A percentile compares a stretch with the other conserved stretches of the same genome.
Evolutionary conservation across 1,140 invertebrate genomes (phyloP).

Genomic region (Drosophila nikananu): DNA sequence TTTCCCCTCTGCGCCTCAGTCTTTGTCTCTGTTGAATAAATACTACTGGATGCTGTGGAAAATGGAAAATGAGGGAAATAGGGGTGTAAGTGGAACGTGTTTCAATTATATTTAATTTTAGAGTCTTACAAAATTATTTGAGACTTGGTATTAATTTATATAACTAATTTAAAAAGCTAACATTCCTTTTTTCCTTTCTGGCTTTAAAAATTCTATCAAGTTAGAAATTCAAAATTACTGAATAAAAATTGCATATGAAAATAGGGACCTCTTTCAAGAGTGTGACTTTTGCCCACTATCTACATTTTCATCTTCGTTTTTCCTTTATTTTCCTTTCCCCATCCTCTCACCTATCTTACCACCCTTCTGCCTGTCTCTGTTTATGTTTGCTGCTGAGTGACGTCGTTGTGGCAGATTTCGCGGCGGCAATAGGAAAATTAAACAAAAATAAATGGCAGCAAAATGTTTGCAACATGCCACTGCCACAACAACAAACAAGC

Average conservation of each 20-base stretch:
- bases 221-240: not conserved
- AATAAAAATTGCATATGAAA: not conserved
- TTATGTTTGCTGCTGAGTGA: slow-evolving; percentile 64
- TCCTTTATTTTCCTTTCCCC: not conserved
- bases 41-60: slow-evolving; percentile 38
- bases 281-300: slow-evolving; percentile 4
- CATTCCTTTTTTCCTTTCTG: not conserved
- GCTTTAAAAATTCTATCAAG: not conserved
- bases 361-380: slow-evolving; percentile 29
- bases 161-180: not conserved
- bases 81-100: not conserved
- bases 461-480: slow-evolving; percentile 63
- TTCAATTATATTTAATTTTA: not conserved
- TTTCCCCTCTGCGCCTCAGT: not conserved
- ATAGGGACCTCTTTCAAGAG: not conserved
- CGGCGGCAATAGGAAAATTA: slow-evolving; percentile 64
- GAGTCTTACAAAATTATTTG: not conserved
- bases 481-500: slow-evolving; percentile 20
- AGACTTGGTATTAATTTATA: not conserved
- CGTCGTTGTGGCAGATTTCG: slow-evolving; percentile 70
- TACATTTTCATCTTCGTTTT: slow-evolving; percentile 12
- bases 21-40: slow-evolving; percentile 24
- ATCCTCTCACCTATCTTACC: not conserved
- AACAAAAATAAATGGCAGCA: slow-evolving; percentile 56
- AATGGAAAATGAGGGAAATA: slow-evolving; percentile 16